Evolutionary conservation across 2,113 vertebrate species (phyloP).

Genomic region (Antechinus stuartii): DNA sequence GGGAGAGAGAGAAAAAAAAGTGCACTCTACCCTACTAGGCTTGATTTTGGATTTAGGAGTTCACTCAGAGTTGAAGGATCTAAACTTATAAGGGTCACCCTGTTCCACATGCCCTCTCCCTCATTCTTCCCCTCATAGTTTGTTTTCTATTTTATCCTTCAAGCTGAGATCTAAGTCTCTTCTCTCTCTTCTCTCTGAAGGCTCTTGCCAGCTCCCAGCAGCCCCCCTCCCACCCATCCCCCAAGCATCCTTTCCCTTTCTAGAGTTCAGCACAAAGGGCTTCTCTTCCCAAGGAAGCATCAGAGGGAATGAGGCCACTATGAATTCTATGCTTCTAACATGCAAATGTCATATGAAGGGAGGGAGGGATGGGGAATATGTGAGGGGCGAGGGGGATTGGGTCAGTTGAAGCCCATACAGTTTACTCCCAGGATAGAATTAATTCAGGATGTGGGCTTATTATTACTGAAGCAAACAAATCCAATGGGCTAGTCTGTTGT

Average conservation of each 20-base stretch:
- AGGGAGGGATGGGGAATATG: not conserved
- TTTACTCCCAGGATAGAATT: not conserved
- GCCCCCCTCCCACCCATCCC: constrained; percentile 47
- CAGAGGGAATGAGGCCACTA: not conserved
- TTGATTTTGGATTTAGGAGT: constrained; percentile 16
- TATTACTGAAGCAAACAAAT: constrained; percentile 27
- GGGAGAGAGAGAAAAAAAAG: constrained; percentile 26
- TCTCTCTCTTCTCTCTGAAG: not conserved
- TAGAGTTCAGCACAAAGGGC: not conserved
- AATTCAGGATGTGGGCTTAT: not conserved
- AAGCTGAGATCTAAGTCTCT: constrained; percentile 60
- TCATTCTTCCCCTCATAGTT: not conserved
- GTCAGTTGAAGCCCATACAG: not conserved
- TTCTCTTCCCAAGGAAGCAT: not conserved
- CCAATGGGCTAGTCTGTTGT: not conserved
- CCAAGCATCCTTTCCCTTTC: constrained; percentile 71
- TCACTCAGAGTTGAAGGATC: constrained; percentile 69
- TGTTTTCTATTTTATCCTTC: constrained; percentile 24
- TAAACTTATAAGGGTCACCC: constrained; percentile 23
- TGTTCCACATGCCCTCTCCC: not conserved
- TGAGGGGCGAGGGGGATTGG: not conserved
- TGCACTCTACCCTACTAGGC: constrained; percentile 30
- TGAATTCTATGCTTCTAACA: constrained; percentile 6
- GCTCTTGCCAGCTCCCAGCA: not conserved
- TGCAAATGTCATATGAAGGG: not conserved